Conservation (phyloP, 2,113 vertebrate species). For the Burhinus bistriatus region DNA sequence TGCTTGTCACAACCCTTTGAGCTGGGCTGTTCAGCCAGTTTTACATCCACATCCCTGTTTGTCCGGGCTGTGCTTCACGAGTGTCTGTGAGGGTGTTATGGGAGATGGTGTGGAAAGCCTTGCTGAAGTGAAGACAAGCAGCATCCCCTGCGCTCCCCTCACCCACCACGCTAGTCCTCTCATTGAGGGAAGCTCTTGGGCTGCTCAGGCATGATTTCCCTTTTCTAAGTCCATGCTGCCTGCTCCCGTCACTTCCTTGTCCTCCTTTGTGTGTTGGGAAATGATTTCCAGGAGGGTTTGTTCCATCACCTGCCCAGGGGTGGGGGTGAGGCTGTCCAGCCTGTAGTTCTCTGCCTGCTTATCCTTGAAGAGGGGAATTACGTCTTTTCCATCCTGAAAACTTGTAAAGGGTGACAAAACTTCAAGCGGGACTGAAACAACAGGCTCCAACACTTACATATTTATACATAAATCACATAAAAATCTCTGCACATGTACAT, state of each 20-base stretch:
- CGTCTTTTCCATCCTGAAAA: neutral
- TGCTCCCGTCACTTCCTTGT: neutral
- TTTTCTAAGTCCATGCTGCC: neutral
- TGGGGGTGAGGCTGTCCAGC: neutral
- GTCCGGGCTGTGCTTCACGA: neutral
- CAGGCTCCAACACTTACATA: neutral
- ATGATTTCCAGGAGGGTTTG: neutral
- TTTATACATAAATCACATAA: neutral
- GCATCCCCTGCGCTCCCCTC: neutral
- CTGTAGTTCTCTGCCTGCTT: neutral
- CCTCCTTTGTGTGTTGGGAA: neutral
- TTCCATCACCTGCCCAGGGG: neutral
- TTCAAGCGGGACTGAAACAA: neutral
- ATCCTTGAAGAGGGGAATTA: neutral
- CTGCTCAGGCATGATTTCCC: neutral
- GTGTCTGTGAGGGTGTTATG: neutral
- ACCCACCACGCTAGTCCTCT: neutral
- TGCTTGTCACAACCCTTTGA: neutral
- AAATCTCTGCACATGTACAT: neutral
- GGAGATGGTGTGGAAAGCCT: neutral
- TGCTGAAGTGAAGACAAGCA: neutral
- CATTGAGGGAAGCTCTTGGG: rapidly evolving
- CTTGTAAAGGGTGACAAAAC: neutral
- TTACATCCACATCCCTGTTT: neutral
- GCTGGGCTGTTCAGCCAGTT: neutral